Percentiles rank a stretch among this genome's conserved stretches.
These are phyloP conservation scores for Yponomeuta evonymella DNA, from an alignment of 2,888 invertebrate genomes.

Conservation along the genomic window DNA sequence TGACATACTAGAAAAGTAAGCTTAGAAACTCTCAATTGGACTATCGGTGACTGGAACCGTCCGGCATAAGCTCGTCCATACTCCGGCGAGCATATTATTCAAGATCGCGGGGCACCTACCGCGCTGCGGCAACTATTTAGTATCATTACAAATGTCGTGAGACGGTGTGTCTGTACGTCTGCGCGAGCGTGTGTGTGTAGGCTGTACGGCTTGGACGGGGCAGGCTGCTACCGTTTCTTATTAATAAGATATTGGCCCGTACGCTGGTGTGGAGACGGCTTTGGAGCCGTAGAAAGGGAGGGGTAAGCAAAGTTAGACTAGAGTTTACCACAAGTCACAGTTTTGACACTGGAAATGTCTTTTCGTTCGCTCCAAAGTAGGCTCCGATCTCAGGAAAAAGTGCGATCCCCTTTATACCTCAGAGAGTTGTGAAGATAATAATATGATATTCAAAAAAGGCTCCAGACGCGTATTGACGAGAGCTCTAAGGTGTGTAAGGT, in stretches of 20 bases:
- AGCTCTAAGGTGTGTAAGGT: too few relatives aligned
- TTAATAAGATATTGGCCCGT: conserved; percentile 30
- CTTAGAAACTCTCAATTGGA: too few relatives aligned
- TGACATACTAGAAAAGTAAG: too few relatives aligned
- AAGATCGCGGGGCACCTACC: conserved; percentile 60
- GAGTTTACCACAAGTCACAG: too few relatives aligned
- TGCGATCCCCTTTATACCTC: too few relatives aligned
- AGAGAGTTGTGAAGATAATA: too few relatives aligned
- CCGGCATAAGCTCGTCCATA: conserved; percentile 33
- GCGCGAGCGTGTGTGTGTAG: conserved; percentile 28
- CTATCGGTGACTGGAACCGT: not conserved
- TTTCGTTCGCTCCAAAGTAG: too few relatives aligned
- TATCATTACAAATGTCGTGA: conserved; percentile 71
- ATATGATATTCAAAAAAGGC: too few relatives aligned
- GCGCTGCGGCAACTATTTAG: conserved; percentile 55
- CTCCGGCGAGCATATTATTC: conserved; percentile 58
- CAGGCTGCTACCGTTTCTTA: conserved; percentile 63
- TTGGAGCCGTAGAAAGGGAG: conserved; percentile 20
- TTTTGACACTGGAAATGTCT: too few relatives aligned
- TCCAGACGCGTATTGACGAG: too few relatives aligned
- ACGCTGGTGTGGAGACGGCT: conserved; percentile 36
- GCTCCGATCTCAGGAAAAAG: too few relatives aligned
- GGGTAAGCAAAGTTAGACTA: too few relatives aligned
- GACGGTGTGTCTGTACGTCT: conserved; percentile 54
- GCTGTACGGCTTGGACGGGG: conserved; percentile 20